phyloP scores from a whole-genome alignment of 2,888 invertebrate genomes.

The Venustoraphidia nigricollis region DNA sequence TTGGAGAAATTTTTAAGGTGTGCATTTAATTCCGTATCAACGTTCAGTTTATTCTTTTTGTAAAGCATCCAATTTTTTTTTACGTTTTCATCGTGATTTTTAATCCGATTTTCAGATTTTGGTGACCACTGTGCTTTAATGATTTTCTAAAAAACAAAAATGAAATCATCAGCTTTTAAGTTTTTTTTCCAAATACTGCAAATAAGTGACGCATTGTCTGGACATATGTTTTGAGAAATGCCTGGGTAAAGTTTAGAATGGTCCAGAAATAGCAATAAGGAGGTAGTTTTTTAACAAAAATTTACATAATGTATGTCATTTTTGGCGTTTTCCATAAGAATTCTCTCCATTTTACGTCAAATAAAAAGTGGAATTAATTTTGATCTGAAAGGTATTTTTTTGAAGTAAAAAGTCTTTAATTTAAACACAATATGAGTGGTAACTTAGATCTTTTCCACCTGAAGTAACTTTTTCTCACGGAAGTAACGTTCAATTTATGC shows the following conservation, averaged over 20 bases:
- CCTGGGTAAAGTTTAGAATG: background rate
- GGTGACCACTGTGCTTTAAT: conserved; percentile 50
- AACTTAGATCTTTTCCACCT: too few species aligned
- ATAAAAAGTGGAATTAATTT: too few species aligned
- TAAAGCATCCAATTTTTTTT: conserved; percentile 55
- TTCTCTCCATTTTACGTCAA: too few species aligned
- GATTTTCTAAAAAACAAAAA: conserved; percentile 36
- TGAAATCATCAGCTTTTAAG: background rate
- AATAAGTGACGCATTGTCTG: background rate
- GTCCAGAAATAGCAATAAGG: background rate
- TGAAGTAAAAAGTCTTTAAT: too few species aligned
- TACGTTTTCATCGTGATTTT: conserved; percentile 48
- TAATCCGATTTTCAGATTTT: conserved; percentile 35
- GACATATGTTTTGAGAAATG: conserved; percentile 4
- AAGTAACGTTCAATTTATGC: too few species aligned
- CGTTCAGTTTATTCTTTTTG: conserved; percentile 33
- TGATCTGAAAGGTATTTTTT: too few species aligned
- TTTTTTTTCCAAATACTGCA: background rate
- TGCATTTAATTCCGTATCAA: conserved; percentile 29
- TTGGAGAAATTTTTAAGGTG: conserved; percentile 53
- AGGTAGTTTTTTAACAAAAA: conserved; percentile 23
- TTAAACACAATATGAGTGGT: too few species aligned
- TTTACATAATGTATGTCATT: background rate
- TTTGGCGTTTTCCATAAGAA: too few species aligned
- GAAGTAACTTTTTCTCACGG: too few species aligned